Conservation (phyloP, 2,797 vertebrate genomes). For the Rhinichthys osculus region DNA sequence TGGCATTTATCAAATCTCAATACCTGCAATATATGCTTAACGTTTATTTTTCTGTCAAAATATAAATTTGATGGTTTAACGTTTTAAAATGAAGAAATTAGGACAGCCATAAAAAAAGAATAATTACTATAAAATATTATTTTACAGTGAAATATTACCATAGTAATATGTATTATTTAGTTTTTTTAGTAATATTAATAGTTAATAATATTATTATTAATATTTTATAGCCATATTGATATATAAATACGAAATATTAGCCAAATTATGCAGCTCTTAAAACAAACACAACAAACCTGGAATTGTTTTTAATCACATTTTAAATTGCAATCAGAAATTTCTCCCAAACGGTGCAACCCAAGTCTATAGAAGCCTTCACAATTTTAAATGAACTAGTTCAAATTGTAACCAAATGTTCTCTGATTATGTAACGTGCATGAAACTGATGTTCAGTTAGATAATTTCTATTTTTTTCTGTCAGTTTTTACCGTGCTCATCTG, state of each 20-base stretch:
- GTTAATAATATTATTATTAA: neutral
- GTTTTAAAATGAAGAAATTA: neutral
- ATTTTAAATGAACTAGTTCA: neutral
- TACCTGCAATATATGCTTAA: neutral
- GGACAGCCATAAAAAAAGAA: neutral
- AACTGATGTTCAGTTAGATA: neutral
- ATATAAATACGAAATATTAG: neutral
- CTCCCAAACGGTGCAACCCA: rapidly evolving
- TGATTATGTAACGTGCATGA: neutral
- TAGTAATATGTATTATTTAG: neutral
- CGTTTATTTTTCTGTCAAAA: neutral
- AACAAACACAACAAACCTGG: neutral
- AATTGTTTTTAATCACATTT: neutral
- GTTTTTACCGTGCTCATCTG: neutral
- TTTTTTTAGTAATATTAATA: neutral
- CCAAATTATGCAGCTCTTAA: neutral
- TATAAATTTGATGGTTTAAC: neutral
- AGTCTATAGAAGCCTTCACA: neutral
- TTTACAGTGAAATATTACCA: neutral
- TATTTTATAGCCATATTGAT: neutral
- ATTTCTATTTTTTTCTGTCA: neutral
- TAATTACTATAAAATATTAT: neutral
- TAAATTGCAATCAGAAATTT: neutral
- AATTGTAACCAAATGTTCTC: neutral
- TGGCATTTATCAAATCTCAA: neutral